Conservation (phyloP, 2,888 invertebrate genomes). For the Lasioglossum villosulum region DNA sequence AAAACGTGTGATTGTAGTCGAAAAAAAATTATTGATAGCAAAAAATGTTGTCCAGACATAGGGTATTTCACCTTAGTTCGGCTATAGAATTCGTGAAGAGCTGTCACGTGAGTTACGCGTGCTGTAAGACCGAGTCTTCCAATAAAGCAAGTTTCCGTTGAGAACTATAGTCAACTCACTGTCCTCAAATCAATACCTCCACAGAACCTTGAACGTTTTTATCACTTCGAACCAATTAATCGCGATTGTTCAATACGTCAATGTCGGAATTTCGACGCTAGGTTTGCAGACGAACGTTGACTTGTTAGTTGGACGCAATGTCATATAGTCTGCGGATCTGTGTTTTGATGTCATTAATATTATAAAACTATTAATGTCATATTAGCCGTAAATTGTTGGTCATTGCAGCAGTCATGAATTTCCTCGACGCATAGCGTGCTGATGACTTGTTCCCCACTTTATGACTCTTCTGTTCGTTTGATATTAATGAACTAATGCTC, state of each 20-base stretch:
- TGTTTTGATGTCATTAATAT: not conserved
- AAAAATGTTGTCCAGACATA: no score
- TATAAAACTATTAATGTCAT: slow-evolving; percentile 4
- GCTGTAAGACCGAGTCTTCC: no score
- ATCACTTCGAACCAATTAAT: not conserved
- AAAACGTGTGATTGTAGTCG: no score
- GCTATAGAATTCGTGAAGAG: no score
- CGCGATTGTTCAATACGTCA: not conserved
- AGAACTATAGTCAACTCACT: no score
- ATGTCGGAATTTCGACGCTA: not conserved
- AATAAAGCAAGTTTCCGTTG: no score
- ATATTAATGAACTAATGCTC: not conserved
- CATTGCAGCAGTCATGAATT: not conserved
- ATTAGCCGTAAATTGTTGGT: not conserved
- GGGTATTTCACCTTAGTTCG: no score
- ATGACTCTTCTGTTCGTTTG: not conserved
- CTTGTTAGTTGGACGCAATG: not conserved
- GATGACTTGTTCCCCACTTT: not conserved
- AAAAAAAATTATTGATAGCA: no score
- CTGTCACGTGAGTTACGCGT: no score
- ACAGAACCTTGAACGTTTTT: no score
- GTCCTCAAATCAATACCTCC: no score
- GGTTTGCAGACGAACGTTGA: not conserved
- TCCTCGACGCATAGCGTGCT: not conserved
- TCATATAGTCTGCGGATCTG: not conserved